phyloP scores from a whole-genome alignment of 2,797 vertebrate genomes.

The Typhlichthys subterraneus region DNA sequence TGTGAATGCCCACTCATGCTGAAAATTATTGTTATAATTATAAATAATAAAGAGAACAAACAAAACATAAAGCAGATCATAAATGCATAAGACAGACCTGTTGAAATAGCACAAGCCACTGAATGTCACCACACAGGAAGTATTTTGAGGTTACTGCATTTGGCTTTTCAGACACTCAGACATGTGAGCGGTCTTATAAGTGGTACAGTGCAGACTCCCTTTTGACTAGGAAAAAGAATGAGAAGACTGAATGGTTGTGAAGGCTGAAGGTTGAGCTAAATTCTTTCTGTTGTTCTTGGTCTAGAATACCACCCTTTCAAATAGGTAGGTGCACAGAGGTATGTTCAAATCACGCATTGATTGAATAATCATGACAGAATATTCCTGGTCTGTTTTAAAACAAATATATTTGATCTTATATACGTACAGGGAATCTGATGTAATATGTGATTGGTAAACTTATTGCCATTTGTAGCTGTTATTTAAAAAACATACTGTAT shows the following conservation, averaged over 20 bases:
- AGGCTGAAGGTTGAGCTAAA: conserved; percentile 7
- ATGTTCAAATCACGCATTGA: neutral
- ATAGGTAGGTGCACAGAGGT: conserved; percentile 42
- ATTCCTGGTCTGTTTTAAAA: no score
- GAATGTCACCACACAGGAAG: conserved; percentile 65
- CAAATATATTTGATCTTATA: conserved; percentile 4
- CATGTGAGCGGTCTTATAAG: conserved; percentile 4
- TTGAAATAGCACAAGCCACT: conserved; percentile 32
- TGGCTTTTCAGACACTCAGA: conserved; percentile 7
- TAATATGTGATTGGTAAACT: neutral
- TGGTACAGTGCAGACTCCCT: no score
- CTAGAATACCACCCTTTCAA: conserved; percentile 18
- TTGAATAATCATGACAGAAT: no score
- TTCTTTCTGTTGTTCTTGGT: neutral
- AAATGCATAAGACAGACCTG: no score
- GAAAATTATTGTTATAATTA: neutral
- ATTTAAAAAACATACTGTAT: no score
- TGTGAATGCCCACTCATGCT: no score
- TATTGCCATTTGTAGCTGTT: neutral
- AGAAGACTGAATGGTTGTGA: conserved; percentile 8
- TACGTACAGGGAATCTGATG: neutral
- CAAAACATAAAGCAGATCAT: neutral
- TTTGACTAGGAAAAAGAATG: conserved; percentile 1
- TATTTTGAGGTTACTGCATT: conserved; percentile 44
- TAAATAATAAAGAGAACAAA: conserved; percentile 1